Percentiles rank a stretch among this genome's conserved stretches.
Evolutionary conservation across 37 sponge, comb jelly and placozoan species (phyloP).

Genomic region (Geodia barretti): DNA sequence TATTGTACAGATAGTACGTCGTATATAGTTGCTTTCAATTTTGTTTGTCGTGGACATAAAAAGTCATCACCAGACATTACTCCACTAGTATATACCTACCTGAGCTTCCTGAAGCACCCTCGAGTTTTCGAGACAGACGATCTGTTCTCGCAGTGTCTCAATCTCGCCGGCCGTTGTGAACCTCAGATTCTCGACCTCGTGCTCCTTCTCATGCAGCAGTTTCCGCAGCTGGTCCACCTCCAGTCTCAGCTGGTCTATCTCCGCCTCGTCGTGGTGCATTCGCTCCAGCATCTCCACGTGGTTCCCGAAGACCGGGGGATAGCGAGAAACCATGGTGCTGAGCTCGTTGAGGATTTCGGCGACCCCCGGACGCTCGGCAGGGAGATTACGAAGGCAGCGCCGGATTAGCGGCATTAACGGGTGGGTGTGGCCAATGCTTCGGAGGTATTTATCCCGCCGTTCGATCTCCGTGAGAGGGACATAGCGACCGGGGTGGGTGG

Average conservation of each 20-base stretch:
- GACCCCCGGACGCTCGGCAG: slow-evolving; percentile 26
- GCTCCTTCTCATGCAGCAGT: slow-evolving; percentile 29
- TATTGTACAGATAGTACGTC: no score
- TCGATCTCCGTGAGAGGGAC: slow-evolving; percentile 48
- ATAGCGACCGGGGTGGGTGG: slow-evolving; percentile 38
- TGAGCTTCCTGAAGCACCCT: slow-evolving; percentile 28
- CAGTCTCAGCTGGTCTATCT: slow-evolving; percentile 13
- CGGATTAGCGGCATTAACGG: slow-evolving; percentile 24
- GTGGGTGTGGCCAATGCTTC: slow-evolving; percentile 11
- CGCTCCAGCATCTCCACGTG: slow-evolving; percentile 42
- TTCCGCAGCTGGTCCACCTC: slow-evolving; percentile 16
- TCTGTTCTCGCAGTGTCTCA: slow-evolving; percentile 36
- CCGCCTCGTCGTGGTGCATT: slow-evolving; percentile 11
- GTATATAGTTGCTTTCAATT: no score
- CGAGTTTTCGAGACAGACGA: slow-evolving; percentile 15
- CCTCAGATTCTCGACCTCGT: slow-evolving; percentile 12
- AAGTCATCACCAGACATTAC: no score
- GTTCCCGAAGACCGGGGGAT: slow-evolving; percentile 33
- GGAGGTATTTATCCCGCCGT: slow-evolving; percentile 44
- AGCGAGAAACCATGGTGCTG: slow-evolving; percentile 1
- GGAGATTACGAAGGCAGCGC: slow-evolving; percentile 27
- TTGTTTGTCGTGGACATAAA: no score
- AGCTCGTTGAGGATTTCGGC: slow-evolving; percentile 19
- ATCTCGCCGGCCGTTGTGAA: slow-evolving; percentile 17
- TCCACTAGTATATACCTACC: no score